Evolutionary conservation across 1,140 invertebrate genomes (phyloP), one percentile per base, ranked within the genome.

Genomic region (Drosophila bifasciata): DNA sequence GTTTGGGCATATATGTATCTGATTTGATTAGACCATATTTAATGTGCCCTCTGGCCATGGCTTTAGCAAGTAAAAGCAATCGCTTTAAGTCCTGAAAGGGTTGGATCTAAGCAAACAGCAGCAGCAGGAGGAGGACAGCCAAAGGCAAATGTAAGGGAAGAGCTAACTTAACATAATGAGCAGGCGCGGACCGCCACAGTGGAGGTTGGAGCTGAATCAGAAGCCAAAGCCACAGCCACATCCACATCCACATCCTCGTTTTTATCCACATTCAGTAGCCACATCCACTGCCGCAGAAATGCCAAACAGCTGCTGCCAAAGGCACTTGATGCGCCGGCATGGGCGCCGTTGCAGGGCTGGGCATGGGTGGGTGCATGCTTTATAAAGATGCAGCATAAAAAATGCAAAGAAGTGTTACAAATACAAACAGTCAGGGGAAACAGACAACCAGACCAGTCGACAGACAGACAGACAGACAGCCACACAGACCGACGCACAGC

Each of bases 391-490:
- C 51, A 50, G 78, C 41, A 79, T 83, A 79, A 76, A 76, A 76
- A 76, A 76, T 78, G 67, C 66, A 88, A 75, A 83, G 83, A 86
- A 88, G 83, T 88, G 83, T 88, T 83, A 66, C 83, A 88, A 83
- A 88, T 83, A 88, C 78, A 88, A 88, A 72, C 83, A 81, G 67
- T 71, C 62, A 70, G 59, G 53, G 71, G 56, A 66, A 43, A 48
- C 69, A 46, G 63, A 39, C 62, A 51, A 17, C 43, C 66, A 50
- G 66, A 23, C 66, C 70, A 46, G 46, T 21, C 44, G 55, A 45
- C 52, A 46, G 46, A 5, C 25, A 17, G 43, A 7, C 16, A 1
- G 32, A 13, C 32, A 1, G 43, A 46, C 49, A 43, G 61, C 55
- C 46, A 40, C 21, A 21, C 45, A 52, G 39, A 25, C 21, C 39